These are phyloP conservation scores for Hydractinia echinata DNA, from an alignment of 30 jellyfish, hydroid and myxozoan genomes.

Conservation along the genomic window DNA sequence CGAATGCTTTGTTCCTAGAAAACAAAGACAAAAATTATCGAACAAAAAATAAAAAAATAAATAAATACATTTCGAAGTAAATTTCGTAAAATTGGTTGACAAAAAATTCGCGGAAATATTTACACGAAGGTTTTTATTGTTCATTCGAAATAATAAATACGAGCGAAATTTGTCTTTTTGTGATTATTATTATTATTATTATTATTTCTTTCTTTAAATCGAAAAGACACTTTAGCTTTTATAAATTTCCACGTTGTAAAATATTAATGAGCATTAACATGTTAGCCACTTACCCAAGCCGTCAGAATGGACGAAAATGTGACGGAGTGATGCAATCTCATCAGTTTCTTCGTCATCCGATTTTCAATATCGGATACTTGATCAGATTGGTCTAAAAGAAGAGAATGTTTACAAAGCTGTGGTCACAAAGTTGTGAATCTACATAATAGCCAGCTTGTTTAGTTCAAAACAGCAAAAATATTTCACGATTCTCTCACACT, in stretches of 20 bases:
- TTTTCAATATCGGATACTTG: not conserved
- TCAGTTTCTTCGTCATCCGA: not conserved
- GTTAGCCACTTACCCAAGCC: not conserved
- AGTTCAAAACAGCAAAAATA: not conserved
- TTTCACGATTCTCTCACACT: too few species aligned
- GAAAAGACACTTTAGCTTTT: too few species aligned
- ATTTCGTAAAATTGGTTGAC: not conserved
- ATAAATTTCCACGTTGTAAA: too few species aligned
- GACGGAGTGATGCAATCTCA: constrained; percentile 2
- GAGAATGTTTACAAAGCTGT: not conserved
- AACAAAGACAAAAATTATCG: not conserved
- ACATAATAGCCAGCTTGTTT: not conserved
- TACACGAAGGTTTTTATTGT: not conserved
- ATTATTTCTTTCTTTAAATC: too few species aligned
- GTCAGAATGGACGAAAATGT: constrained; percentile 6
- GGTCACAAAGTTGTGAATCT: not conserved
- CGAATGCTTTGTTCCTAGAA: constrained; percentile 12
- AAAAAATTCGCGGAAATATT: not conserved
- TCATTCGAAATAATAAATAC: not conserved
- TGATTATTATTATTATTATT: too few species aligned
- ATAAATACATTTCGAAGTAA: not conserved
- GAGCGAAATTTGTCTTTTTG: too few species aligned
- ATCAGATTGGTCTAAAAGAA: not conserved
- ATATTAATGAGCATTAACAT: not conserved
- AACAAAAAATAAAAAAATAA: not conserved